phyloP scores from a whole-genome alignment of 2,113 vertebrate genomes.

The Hyaena hyaena region DNA sequence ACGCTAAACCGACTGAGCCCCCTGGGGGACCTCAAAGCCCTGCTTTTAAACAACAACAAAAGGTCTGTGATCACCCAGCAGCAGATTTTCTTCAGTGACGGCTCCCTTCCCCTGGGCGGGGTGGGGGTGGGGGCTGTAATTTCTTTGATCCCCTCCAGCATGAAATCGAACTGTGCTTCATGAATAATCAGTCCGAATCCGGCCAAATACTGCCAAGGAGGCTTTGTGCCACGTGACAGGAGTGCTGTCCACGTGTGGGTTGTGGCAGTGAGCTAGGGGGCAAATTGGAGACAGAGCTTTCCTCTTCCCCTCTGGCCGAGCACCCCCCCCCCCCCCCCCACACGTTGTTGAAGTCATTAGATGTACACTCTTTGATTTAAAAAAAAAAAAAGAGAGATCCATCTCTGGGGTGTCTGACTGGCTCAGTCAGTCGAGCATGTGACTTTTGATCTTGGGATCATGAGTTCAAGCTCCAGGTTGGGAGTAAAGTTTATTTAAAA shows the following conservation, averaged over 20 bases:
- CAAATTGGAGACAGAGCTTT: slow-evolving; percentile 92
- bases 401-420: neutral
- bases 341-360: slow-evolving; percentile 93
- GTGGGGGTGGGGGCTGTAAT: neutral
- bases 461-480: neutral
- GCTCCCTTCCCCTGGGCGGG: too few species aligned
- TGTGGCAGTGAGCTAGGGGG: slow-evolving; percentile 92
- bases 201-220: neutral
- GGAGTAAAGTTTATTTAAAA: neutral
- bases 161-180: neutral
- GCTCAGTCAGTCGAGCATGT: neutral
- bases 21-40: too few species aligned
- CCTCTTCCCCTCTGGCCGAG: slow-evolving; percentile 93
- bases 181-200: neutral
- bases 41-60: neutral
- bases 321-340: slow-evolving; percentile 81
- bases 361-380: slow-evolving; percentile 88
- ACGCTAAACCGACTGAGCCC: too few species aligned
- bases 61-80: neutral
- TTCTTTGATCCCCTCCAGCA: neutral
- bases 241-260: slow-evolving; percentile 83
- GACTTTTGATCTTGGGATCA: neutral
- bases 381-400: slow-evolving; percentile 85
- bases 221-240: neutral
- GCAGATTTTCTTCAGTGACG: neutral